Base-by-base conservation (phyloP, 2,888 invertebrate genomes). In the Crossocerus cetratus region DNA sequence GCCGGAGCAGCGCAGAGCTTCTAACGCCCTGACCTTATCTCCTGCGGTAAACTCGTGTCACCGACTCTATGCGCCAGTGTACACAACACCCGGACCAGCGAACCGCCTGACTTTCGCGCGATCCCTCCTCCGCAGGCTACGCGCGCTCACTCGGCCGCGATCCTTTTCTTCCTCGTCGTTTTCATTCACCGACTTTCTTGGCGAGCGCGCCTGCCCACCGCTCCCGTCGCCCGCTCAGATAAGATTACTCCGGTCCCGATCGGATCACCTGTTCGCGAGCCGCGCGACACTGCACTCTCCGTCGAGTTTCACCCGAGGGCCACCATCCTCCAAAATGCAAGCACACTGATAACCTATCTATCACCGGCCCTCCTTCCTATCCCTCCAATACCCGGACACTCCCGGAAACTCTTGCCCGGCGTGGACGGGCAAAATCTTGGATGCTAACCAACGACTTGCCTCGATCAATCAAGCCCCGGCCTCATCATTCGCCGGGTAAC, bases 181-280 rank as follows among this genome's bases (percentile, higher is more conserved):
- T 57, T 64, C 63, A 45, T 69, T 59, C 62, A 32, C 11, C 54
- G 55, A 21, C 8, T 14, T 21, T 14, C 16, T 11, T 16, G 2
- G 11, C 4, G 3, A 16, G 13, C 43, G 13, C 18, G 11, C 13
- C 11, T 11, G 11, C 32, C 54, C 13, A 1, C 55, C 23, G n/a
- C 57, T n/a, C 14, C 18, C 23, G 56, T 14, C 57, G n/a, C n/a
- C n/a, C 22, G 23, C 44, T 32, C 32, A 32, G 59, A 66, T 60
- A 58, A 58, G 58, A 14, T 45, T 57, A 57, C 20, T 32, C 14
- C 16, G 49, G 14, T 16, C 4, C 49, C 20, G 49, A 59, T 65
- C 42, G 68, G 32, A 55, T 74, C 74, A 74, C 74, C 74, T 69
- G 74, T 74, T 74, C 68, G 69, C 68, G 14, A 65, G 63, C 69